Base-by-base conservation (phyloP, 2,113 vertebrate genomes). In the Rhinopithecus roxellana region DNA sequence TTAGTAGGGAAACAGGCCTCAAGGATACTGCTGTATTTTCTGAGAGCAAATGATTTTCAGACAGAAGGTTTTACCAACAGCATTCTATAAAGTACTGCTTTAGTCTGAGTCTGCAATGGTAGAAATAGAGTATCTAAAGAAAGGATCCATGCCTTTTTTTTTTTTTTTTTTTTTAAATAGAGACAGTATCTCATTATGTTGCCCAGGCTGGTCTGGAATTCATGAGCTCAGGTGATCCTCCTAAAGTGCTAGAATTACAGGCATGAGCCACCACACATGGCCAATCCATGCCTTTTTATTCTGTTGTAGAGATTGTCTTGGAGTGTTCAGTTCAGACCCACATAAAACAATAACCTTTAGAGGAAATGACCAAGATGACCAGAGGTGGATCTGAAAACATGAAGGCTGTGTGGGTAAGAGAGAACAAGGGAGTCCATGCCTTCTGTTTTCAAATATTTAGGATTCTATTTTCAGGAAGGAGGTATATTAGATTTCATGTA, bases 231-330 rank as follows among this genome's bases (percentile, higher is more conserved):
- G 27, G 30, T 32, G 61, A 64, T 64, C 61, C 12, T 64, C 61
- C 13, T 64, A 14, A 64, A 64, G 27, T 64, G 27, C 61, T 64
- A 64, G 27, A 64, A 64, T 64, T 14, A 32, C 12, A 64, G 61
- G 61, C 61, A 32, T 64, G 61, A 64, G 61, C 61, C 12, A 32
- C 27, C 61, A 64, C 12, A 6, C 30, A 2, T 64, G 61, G 61
- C 61, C 61, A 64, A 22, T 67, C 5, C 30, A 64, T 67, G 11
- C 8, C 13, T 38, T 85, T 69, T 89, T 45, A 59, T 11, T 90
- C 13, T 64, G 6, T 45, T 86, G 38, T 79, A 87, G 23, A 93
- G 74, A 94, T 38, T 70, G 45, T 59, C 91, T 97, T 95, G 59
- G 27, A 88, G 25, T 52, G 9, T 70, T 82, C 79, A 72, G 45